Evolutionary conservation across 2,888 invertebrate species (phyloP), one percentile per base, ranked within the genome.

Genomic region (Odontocerum albicorne): DNA sequence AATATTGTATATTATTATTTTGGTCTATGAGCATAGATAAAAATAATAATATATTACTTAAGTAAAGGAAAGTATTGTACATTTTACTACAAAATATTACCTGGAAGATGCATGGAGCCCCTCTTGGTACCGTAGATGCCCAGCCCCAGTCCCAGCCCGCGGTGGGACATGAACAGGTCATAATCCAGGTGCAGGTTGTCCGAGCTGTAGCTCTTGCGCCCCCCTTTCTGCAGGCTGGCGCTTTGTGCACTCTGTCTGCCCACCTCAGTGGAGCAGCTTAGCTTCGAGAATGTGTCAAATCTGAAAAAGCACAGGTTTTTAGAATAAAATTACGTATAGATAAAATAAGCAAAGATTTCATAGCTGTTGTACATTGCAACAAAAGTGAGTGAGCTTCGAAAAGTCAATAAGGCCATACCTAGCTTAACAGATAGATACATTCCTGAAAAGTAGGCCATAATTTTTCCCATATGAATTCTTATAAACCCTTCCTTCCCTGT

Each of bases 121-220:
- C 72, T 62, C 46, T 49, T 54, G 13, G 65, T 65, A 15, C 68
- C 50, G 49, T 53, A 55, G 21, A 33, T 31, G 13, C 39, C 33
- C 35, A 36, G 62, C 0, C 67, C 63, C n/a, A 69, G 62, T 1
- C 72, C 68, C 10, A 49, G 27, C 16, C 21, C 62, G 63, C 70
- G 73, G 70, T 68, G 81, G 75, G 70, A 77, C 73, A 70, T 81
- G 65, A 88, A 83, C 55, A 88, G 74, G 65, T 90, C 90, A 67
- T 88, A 89, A 72, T 90, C 89, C 22, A 88, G 72, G 2, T 85
- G 86, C n/a, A 88, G 73, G 67, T 86, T 87, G 67, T 88, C 87
- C 2, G 74, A 70, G 4, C 74, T 74, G 52, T 13, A 74, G 66
- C 4, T 66, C 62, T 39, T 57, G n/a, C 60, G 51, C 13, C 51